phyloP scores from a whole-genome alignment of 2,113 vertebrate species.

The cat (Felis catus) region DNA sequence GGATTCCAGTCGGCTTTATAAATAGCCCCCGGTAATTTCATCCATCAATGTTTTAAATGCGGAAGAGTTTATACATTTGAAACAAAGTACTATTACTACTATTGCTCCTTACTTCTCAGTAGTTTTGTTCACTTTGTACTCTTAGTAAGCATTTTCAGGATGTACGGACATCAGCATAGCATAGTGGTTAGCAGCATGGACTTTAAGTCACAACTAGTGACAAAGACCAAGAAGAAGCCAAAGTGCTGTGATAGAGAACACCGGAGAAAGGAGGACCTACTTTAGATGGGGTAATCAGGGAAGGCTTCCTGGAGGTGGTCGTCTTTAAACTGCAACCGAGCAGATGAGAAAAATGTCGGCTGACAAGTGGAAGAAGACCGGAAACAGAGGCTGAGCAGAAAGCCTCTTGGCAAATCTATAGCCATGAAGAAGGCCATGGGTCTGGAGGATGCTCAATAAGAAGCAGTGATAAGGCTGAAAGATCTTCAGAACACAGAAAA shows the following conservation, averaged over 20 bases:
- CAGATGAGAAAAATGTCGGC: not conserved
- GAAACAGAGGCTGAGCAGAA: not conserved
- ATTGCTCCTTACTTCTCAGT: not conserved
- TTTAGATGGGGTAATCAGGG: not conserved
- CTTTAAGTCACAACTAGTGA: not conserved
- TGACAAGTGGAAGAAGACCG: not conserved
- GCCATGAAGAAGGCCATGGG: not conserved
- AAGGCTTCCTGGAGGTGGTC: not conserved
- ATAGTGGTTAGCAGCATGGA: not conserved
- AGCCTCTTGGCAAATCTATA: not conserved
- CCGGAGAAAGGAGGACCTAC: not conserved
- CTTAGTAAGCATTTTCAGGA: not conserved
- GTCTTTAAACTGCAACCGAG: not conserved
- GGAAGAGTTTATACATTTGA: not conserved
- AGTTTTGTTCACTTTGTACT: not conserved
- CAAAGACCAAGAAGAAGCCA: not conserved
- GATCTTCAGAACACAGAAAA: not conserved
- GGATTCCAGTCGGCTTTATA: not conserved
- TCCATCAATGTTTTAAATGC: not conserved
- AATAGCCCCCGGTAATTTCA: not conserved
- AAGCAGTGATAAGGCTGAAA: not conserved
- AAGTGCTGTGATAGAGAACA: not conserved
- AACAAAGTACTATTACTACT: not conserved
- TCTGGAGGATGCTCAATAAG: not conserved
- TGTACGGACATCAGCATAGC: not conserved